These are phyloP conservation scores for Lepidochrysops patricia DNA, from an alignment of 2,888 invertebrate species.

Conservation along the genomic window DNA sequence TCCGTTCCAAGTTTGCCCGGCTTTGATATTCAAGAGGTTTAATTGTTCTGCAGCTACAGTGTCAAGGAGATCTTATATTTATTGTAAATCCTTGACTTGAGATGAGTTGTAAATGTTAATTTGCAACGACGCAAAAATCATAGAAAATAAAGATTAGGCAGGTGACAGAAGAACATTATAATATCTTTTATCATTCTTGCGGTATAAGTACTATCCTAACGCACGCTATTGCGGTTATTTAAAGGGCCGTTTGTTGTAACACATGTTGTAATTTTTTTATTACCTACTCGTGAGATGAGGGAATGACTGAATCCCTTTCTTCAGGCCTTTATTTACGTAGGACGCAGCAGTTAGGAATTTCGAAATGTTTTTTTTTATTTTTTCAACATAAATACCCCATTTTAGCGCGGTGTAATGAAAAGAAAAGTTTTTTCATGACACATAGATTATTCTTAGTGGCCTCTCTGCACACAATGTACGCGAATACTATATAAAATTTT, in stretches of 20 bases:
- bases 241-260: no score
- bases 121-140: no score
- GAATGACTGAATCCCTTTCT: no score
- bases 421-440: conserved; percentile 54
- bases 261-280: no score
- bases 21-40: conserved; percentile 54
- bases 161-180: no score
- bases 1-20: conserved; percentile 44
- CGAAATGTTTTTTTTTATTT: conserved; percentile 31
- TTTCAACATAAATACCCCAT: conserved; percentile 39
- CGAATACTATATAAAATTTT: conserved; percentile 58
- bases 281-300: no score
- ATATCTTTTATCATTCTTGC: no score
- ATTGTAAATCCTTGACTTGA: neutral
- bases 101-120: no score
- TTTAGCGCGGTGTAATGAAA: conserved; percentile 49
- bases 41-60: conserved; percentile 50
- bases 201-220: no score
- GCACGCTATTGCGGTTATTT: no score
- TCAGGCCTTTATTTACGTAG: no score
- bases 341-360: conserved; percentile 18
- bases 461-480: conserved; percentile 59
- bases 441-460: conserved; percentile 55
- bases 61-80: conserved; percentile 10
- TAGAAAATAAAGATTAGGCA: no score